Evolutionary conservation across 2,888 invertebrate genomes (phyloP).

Genomic region (Mythimna pallens): DNA sequence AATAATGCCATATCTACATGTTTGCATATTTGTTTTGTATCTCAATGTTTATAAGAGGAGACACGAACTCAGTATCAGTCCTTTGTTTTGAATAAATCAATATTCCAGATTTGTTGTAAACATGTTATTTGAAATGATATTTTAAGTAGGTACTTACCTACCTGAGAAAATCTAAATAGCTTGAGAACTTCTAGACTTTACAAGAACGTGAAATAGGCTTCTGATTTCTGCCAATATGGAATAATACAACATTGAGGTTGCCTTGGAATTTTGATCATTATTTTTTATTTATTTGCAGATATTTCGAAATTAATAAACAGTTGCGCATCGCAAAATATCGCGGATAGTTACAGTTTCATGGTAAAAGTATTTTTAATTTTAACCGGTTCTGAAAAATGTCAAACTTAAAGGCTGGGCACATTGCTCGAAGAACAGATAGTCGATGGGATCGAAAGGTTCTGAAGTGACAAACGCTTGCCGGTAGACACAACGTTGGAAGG

Average conservation of each 20-base stretch:
- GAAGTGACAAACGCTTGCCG: too few species aligned
- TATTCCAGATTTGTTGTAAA: conserved; percentile 32
- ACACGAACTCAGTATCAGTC: conserved; percentile 50
- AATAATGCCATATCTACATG: conserved; percentile 44
- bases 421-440: too few species aligned
- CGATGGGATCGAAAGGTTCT: too few species aligned
- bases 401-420: too few species aligned
- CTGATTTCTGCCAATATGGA: neutral
- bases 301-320: conserved; percentile 6
- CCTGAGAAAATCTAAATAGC: conserved; percentile 10
- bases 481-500: too few species aligned
- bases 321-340: neutral
- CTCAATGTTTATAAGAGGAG: conserved; percentile 54
- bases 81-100: conserved; percentile 47
- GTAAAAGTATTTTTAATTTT: too few species aligned
- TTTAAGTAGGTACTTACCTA: neutral
- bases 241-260: neutral
- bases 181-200: conserved; percentile 12
- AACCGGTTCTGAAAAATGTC: too few species aligned
- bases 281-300: neutral
- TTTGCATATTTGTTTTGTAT: conserved; percentile 53
- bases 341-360: too few species aligned
- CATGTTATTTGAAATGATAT: conserved; percentile 22
- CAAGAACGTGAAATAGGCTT: neutral
- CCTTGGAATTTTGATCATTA: neutral